Base-by-base conservation (phyloP, 2,797 vertebrate genomes). In the Botia kubotai region DNA sequence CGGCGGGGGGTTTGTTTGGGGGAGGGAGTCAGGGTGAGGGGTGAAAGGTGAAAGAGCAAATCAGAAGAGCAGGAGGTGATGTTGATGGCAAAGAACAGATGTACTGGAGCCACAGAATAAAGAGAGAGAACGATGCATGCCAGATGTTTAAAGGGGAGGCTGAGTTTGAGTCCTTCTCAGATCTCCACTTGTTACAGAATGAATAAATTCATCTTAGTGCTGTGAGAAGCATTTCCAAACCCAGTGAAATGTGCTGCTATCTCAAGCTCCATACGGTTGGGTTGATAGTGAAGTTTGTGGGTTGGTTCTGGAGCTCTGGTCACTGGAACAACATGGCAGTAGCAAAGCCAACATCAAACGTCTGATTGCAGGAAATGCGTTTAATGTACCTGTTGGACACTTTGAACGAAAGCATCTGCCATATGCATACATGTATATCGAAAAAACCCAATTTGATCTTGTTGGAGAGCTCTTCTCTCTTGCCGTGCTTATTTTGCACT, bases 61-160 rank as follows among this genome's bases (percentile, higher is more conserved):
- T 74, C 72, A 68, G 52, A 82, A 79, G 69, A 80, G 70, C 57
- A 85, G 84, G 81, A 80, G 75, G 71, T 80, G 72, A 70, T 74
- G 79, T 80, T 92, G 90, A 92, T 74, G 84, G 88, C 89, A 84
- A 74, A 80, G 79, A 85, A 89, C 93, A 94, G 90, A 93, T 94
- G 91, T 82, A 84, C 48, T 76, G 82, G 75, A 82, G 75, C 77
- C 83, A 68, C 80, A 87, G 86, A 88, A 86, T 87, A 87, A 88
- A 82, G 77, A 83, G 60, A 83, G 85, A 36, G 77, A 60, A 55
- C 5, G 6, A 79, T 63, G 72, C 57, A 17, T 63, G 46, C 17
- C 58, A 65, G 62, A 79, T 39, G 57, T 46, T 46, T 10, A 11
- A 46, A 55, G 50, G 52, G 4, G 33, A 33, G 33, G 12, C 36